A percentile compares a stretch with the other conserved stretches of the same genome.
Evolutionary conservation across 2,888 invertebrate genomes (phyloP).

Genomic region (Scaptomyza polygonia): DNA sequence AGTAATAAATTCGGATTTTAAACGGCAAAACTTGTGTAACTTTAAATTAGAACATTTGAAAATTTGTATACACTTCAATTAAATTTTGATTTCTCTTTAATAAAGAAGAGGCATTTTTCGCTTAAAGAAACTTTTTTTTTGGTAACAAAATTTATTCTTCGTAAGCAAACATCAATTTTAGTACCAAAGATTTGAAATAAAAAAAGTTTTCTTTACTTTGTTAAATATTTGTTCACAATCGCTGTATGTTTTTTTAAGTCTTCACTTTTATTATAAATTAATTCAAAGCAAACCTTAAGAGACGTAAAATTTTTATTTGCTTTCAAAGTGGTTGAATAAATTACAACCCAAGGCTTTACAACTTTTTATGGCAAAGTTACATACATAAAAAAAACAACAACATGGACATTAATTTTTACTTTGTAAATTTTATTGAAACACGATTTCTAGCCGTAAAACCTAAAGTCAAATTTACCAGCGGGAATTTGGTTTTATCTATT

Average conservation of each 20-base stretch:
- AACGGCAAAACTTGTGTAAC: not conserved
- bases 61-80: not conserved
- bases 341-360: not conserved
- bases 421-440: not conserved
- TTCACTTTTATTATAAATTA: no score
- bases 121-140: no score
- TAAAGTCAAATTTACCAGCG: not conserved
- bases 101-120: no score
- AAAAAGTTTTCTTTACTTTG: not conserved
- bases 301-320: no score
- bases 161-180: not conserved
- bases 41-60: not conserved
- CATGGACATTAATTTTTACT: not conserved
- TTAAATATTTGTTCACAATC: not conserved
- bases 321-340: not conserved
- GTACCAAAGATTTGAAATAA: not conserved
- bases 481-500: not conserved
- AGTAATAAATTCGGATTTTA: constrained; percentile 12
- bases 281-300: no score
- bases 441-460: not conserved
- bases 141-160: no score
- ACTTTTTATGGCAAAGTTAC: not conserved
- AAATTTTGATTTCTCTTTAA: not conserved
- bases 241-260: not conserved
- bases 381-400: no score